Evolutionary conservation across 2,113 vertebrate genomes (phyloP).

Genomic region (Sinocyclocheilus anshuiensis): DNA sequence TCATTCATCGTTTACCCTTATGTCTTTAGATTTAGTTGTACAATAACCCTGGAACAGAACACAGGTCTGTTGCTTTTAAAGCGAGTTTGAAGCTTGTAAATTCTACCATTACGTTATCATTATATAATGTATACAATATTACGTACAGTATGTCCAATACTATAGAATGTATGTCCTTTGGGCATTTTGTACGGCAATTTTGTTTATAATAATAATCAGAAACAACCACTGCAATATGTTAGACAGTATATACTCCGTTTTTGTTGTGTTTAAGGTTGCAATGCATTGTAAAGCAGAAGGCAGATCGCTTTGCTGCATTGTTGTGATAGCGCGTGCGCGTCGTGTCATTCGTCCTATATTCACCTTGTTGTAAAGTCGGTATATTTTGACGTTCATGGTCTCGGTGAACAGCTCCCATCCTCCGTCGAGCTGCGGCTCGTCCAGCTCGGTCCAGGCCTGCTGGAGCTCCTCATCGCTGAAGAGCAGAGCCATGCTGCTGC

Average conservation of each 20-base stretch:
- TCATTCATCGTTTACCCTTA: background rate
- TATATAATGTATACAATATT: background rate
- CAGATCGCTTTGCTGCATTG: background rate
- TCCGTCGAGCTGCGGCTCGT: conserved; percentile 69
- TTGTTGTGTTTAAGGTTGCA: background rate
- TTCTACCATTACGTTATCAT: background rate
- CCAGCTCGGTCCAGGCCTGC: conserved; percentile 79
- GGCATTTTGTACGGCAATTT: no score
- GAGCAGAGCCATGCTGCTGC: conserved; percentile 52
- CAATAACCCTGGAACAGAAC: background rate
- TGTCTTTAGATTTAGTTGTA: background rate
- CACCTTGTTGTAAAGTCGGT: conserved; percentile 82
- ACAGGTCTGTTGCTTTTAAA: background rate
- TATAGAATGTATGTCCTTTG: background rate
- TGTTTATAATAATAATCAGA: background rate
- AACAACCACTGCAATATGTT: background rate
- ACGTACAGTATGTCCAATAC: background rate
- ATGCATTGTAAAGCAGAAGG: background rate
- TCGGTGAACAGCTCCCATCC: conserved; percentile 83
- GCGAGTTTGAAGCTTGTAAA: background rate
- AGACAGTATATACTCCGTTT: background rate
- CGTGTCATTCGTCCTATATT: background rate
- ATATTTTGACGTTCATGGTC: conserved; percentile 76
- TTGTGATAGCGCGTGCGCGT: background rate
- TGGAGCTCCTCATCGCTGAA: conserved; percentile 80